phyloP scores from a whole-genome alignment of 2,113 vertebrate genomes.

The Manacus vitellinus region DNA sequence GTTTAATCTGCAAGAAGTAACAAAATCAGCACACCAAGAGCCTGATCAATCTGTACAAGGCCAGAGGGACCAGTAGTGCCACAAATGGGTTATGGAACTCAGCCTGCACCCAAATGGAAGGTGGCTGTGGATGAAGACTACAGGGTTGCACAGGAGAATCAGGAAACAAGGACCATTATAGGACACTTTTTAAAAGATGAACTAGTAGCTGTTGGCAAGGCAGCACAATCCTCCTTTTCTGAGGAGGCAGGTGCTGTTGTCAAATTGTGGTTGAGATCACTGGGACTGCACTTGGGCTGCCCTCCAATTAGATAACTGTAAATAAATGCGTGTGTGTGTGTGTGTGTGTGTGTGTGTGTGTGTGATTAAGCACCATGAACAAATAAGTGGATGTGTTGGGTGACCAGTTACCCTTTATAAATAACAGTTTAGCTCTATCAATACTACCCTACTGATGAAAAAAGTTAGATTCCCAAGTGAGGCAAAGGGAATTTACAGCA shows the following conservation, averaged over 20 bases:
- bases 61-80: neutral
- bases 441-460: neutral
- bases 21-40: neutral
- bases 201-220: neutral
- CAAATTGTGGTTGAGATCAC: neutral
- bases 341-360: neutral
- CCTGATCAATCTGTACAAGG: neutral
- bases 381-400: neutral
- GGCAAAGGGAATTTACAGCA: neutral
- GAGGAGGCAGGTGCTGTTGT: neutral
- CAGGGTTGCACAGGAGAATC: rapidly evolving
- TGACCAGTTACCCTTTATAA: neutral
- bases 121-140: rapidly evolving
- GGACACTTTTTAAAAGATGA: neutral
- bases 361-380: rapidly evolving
- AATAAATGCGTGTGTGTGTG: neutral
- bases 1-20: neutral
- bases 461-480: neutral
- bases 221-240: neutral
- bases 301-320: neutral
- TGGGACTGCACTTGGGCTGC: neutral
- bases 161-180: neutral
- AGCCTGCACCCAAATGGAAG: neutral
- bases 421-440: neutral
- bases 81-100: neutral